Percentiles rank a stretch among this genome's conserved stretches.
Evolutionary conservation across 2,113 vertebrate species (phyloP).

Genomic region (Rhinopithecus roxellana): DNA sequence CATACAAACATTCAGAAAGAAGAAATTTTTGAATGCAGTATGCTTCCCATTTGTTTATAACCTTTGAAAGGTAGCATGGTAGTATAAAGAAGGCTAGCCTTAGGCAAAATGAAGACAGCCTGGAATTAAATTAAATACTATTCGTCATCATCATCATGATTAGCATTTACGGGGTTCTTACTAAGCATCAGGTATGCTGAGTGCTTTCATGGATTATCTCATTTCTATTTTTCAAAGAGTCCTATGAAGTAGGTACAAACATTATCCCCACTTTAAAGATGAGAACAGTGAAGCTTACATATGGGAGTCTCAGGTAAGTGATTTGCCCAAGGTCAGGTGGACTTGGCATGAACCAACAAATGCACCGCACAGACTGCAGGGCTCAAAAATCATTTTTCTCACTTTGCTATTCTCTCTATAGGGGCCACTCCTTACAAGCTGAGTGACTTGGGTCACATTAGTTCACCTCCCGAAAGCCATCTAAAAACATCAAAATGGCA

Average conservation of each 20-base stretch:
- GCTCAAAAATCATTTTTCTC: not conserved
- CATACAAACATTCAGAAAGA: not conserved
- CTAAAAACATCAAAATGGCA: not conserved
- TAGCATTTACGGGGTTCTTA: not conserved
- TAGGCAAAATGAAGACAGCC: constrained; percentile 26
- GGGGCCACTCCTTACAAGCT: not conserved
- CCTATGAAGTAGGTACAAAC: not conserved
- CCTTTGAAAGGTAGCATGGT: not conserved
- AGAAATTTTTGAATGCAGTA: not conserved
- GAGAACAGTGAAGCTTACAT: not conserved
- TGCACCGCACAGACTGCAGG: not conserved
- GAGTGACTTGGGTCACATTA: not conserved
- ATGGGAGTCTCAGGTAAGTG: not conserved
- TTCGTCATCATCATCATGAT: not conserved
- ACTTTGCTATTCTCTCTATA: not conserved
- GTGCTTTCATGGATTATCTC: not conserved
- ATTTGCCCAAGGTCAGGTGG: not conserved
- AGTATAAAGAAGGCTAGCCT: not conserved
- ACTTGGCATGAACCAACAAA: not conserved
- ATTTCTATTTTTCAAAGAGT: not conserved
- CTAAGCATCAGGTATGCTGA: not conserved
- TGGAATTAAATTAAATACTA: not conserved
- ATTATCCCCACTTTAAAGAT: not conserved
- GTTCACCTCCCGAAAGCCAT: not conserved
- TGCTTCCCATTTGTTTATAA: not conserved